Evolutionary conservation across 2,888 invertebrate genomes (phyloP).

Genomic region (Silvanus unidentatus): DNA sequence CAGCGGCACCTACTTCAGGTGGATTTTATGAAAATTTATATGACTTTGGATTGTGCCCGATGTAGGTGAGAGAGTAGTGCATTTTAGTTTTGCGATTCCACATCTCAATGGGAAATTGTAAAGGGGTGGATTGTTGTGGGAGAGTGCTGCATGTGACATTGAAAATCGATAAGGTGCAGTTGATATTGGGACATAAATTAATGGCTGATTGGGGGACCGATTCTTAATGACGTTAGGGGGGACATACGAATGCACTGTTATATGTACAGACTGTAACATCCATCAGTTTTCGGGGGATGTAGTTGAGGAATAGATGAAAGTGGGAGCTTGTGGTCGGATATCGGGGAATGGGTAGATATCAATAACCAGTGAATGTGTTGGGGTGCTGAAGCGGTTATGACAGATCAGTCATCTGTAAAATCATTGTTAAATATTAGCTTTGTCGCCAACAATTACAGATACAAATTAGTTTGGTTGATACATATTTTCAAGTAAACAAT

Average conservation of each 20-base stretch:
- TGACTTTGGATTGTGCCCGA: too few species aligned
- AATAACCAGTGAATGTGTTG: constrained; percentile 33
- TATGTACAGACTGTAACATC: constrained; percentile 15
- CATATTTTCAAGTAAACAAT: too few species aligned
- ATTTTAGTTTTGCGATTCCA: too few species aligned
- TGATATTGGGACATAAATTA: constrained; percentile 18
- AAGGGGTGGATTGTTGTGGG: too few species aligned
- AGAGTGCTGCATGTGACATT: constrained; percentile 3
- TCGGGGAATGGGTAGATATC: constrained; percentile 27
- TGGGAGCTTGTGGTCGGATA: constrained; percentile 19
- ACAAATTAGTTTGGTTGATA: constrained; percentile 27
- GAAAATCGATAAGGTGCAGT: constrained; percentile 14
- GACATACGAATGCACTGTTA: too few species aligned
- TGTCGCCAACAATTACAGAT: constrained; percentile 33
- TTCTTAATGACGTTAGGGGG: neutral
- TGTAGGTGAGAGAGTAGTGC: too few species aligned
- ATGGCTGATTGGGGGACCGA: constrained; percentile 15
- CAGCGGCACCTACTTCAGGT: too few species aligned
- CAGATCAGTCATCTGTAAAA: constrained; percentile 35
- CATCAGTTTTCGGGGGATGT: constrained; percentile 15
- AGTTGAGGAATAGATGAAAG: too few species aligned
- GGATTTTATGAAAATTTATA: too few species aligned
- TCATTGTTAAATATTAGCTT: constrained; percentile 32
- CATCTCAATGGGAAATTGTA: too few species aligned
- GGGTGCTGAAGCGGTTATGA: constrained; percentile 36